Evolutionary conservation across 2,888 invertebrate genomes (phyloP).

Genomic region (Nemotelus pantherinus): DNA sequence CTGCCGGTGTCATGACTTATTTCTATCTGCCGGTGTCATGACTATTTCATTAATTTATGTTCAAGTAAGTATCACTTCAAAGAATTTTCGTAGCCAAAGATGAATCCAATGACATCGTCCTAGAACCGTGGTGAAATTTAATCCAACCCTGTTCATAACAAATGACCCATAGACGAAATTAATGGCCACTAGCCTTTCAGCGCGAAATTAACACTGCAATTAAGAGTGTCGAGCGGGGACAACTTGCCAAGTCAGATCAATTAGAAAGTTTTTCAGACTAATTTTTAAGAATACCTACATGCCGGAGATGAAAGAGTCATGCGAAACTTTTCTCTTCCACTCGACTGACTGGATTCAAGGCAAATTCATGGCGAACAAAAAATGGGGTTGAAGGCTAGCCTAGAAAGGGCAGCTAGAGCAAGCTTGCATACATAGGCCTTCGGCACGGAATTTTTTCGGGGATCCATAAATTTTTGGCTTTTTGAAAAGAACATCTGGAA

Average conservation of each 20-base stretch:
- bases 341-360: background rate
- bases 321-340: constrained; percentile 8
- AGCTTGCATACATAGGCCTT: background rate
- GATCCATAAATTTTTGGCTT: constrained; percentile 49
- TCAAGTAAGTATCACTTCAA: no score
- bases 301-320: background rate
- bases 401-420: no score
- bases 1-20: no score
- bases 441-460: constrained; percentile 16
- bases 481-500: constrained; percentile 51
- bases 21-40: no score
- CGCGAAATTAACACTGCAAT: constrained; percentile 42
- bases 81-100: no score
- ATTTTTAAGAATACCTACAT: constrained; percentile 19
- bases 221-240: constrained; percentile 23
- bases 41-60: no score
- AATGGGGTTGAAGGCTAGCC: no score
- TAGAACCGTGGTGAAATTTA: background rate
- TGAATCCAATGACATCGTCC: no score
- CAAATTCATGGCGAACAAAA: no score
- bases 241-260: constrained; percentile 33
- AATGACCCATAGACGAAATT: constrained; percentile 15
- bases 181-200: constrained; percentile 18
- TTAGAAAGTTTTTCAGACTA: constrained; percentile 17
- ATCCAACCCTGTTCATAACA: background rate